Conservation (phyloP, 2,888 invertebrate genomes). For the Dione vanillae region DNA sequence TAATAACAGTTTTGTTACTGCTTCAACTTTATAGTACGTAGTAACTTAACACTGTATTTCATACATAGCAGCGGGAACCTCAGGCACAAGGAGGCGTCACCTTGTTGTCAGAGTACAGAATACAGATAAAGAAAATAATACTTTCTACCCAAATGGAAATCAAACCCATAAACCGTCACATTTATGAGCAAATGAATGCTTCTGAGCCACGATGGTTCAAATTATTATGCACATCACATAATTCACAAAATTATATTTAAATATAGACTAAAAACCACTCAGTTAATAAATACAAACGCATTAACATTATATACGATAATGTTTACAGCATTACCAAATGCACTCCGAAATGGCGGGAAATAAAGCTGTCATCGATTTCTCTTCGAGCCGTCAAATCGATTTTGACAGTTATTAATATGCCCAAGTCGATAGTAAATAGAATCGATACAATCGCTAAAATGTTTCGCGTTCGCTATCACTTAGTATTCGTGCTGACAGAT, state of each 20-base stretch:
- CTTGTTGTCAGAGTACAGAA: too few species aligned
- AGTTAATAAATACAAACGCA: constrained; percentile 68
- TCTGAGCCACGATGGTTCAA: too few species aligned
- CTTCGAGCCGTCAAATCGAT: constrained; percentile 70
- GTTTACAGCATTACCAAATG: constrained; percentile 82
- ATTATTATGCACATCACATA: background rate
- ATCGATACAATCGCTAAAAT: constrained; percentile 55
- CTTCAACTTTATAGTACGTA: too few species aligned
- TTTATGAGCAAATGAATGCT: too few species aligned
- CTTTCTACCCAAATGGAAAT: too few species aligned
- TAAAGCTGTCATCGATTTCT: constrained; percentile 77
- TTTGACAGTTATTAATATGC: constrained; percentile 64
- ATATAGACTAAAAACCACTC: constrained; percentile 47
- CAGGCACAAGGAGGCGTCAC: too few species aligned
- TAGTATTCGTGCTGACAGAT: constrained; percentile 68
- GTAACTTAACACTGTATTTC: too few species aligned
- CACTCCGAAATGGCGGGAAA: constrained; percentile 71
- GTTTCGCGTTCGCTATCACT: constrained; percentile 65
- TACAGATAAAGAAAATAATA: too few species aligned
- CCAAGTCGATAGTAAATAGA: constrained; percentile 51
- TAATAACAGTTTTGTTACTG: too few species aligned
- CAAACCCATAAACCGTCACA: too few species aligned
- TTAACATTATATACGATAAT: constrained; percentile 67
- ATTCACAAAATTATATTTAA: constrained; percentile 35
- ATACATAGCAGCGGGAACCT: too few species aligned